A percentile compares a stretch with the other conserved stretches of the same genome.
Conservation (phyloP, 2,113 vertebrate genomes). For the Abramis brama region DNA sequence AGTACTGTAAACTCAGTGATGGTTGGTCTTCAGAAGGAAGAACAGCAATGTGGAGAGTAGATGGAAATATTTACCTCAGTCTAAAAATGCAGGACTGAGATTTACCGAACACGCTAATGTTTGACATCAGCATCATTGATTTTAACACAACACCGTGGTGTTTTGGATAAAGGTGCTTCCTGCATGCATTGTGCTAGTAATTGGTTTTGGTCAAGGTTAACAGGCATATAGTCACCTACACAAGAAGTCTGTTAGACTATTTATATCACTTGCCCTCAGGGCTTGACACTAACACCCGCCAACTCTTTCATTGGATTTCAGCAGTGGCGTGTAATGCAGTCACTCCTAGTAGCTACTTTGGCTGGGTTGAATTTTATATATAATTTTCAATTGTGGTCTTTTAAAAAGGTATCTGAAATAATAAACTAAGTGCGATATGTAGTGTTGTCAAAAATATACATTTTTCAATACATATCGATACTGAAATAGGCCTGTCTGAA, state of each 20-base stretch:
- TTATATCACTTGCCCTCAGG: background rate
- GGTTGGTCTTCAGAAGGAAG: background rate
- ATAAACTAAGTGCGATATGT: too few relatives aligned
- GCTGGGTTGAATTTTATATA: too few relatives aligned
- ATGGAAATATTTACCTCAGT: background rate
- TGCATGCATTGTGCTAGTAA: constrained; percentile 21
- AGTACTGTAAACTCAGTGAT: background rate
- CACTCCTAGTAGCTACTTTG: too few relatives aligned
- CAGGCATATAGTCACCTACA: background rate
- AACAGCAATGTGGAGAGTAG: background rate
- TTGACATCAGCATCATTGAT: background rate
- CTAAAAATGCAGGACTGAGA: background rate
- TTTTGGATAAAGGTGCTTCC: background rate
- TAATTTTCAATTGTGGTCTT: too few relatives aligned
- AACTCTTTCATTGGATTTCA: too few relatives aligned
- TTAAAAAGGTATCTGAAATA: too few relatives aligned
- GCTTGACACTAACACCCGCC: too few relatives aligned
- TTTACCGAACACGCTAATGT: background rate
- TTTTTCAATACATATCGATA: too few relatives aligned
- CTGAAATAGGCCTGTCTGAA: too few relatives aligned
- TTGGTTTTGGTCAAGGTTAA: background rate
- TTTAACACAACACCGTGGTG: background rate
- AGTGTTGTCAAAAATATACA: too few relatives aligned
- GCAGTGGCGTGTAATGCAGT: too few relatives aligned
- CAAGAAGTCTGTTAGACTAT: background rate